phyloP scores from a whole-genome alignment of 2,888 invertebrate species.

The Craniophora ligustri region DNA sequence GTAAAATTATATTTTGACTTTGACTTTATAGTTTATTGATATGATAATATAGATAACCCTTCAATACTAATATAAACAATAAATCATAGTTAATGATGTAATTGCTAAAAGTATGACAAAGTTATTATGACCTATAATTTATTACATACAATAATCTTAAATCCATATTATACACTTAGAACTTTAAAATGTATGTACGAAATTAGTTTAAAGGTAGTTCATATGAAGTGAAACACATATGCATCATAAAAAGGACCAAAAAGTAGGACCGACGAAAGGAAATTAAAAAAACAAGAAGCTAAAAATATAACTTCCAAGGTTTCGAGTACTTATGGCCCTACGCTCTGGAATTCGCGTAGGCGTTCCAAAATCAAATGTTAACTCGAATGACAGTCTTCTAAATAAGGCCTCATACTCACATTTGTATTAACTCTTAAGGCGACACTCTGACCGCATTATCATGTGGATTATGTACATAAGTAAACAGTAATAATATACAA shows the following conservation, averaged over 20 bases:
- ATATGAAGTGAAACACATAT: background rate
- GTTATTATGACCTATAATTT: background rate
- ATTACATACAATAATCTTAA: too few relatives aligned
- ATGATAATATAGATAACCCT: constrained; percentile 21
- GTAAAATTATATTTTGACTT: too few relatives aligned
- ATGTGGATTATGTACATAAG: constrained; percentile 23
- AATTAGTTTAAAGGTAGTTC: background rate
- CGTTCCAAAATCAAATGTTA: constrained; percentile 17
- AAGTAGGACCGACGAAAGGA: constrained; percentile 22
- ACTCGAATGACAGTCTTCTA: too few relatives aligned
- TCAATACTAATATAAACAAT: constrained; percentile 1
- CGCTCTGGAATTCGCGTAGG: constrained; percentile 48
- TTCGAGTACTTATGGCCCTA: constrained; percentile 38
- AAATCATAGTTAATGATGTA: constrained; percentile 20
- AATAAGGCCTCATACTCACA: background rate
- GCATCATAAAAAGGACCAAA: constrained; percentile 7
- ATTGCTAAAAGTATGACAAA: background rate
- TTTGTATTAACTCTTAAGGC: background rate
- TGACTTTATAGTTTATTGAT: background rate
- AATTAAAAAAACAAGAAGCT: constrained; percentile 19
- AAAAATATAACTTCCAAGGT: constrained; percentile 49
- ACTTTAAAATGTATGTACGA: too few relatives aligned
- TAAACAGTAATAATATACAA: constrained; percentile 43
- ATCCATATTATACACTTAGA: too few relatives aligned
- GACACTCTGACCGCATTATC: background rate